Base-by-base conservation (phyloP, 2,113 vertebrate genomes). In the Bolborhynchus lineola region DNA sequence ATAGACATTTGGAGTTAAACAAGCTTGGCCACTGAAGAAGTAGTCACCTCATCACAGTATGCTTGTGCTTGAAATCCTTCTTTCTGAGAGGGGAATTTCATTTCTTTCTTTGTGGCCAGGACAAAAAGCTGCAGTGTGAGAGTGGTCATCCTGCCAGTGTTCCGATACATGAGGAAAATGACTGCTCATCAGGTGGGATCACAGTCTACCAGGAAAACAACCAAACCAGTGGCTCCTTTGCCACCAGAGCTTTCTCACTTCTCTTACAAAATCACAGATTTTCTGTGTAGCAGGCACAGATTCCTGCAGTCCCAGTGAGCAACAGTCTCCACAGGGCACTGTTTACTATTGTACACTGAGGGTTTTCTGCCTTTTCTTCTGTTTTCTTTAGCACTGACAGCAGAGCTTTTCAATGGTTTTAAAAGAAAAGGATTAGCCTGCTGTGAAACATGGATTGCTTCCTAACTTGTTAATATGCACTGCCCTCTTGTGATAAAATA, bases 401-500 rank as follows among this genome's bases (percentile, higher is more conserved):
- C 17, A 67, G 44, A 88, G 13, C 3, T 86, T 77, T 21, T 8
- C 11, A 10, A 57, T 60, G 29, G 39, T 76, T 88, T 69, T 46
- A 8, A 20, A 52, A 86, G 10, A 52, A 65, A 67, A 1, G 1
- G 10, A 91, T 86, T 65, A 76, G 20, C 5, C 11, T 65, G 31
- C 41, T 39, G 24, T 80, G 67, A 87, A 79, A 63, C 0, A 0
- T 8, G 7, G 24, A 41, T 86, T 39, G 37, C 55, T 86, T 81
- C 39, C 35, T 86, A 24, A 87, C 71, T 91, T 90, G 52, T 93
- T 94, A 70, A 85, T 65, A 39, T 53, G 70, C 75, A 95, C 95
- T 97, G 96, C 96, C 95, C 91, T 91, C 96, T 95, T 91, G 95
- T 96, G 96, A 75, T 89, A 55, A 76, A 91, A 71, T 17, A 24